Evolutionary conservation across 2,888 invertebrate species (phyloP).

Genomic region (Zygaena filipendulae): DNA sequence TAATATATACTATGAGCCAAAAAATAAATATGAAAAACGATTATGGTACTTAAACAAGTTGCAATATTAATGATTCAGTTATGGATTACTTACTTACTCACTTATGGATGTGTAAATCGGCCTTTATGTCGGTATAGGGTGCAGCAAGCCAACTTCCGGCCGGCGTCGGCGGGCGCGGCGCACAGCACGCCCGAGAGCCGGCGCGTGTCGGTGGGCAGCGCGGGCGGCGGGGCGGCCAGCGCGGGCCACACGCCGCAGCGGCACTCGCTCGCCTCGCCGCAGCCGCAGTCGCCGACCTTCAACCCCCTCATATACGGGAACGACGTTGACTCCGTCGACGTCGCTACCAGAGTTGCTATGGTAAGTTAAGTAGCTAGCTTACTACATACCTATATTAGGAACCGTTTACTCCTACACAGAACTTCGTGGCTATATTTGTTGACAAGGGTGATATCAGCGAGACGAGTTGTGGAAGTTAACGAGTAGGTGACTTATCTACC

Average conservation of each 20-base stretch:
- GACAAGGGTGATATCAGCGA: no score
- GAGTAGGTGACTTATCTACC: no score
- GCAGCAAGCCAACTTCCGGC: slow-evolving; percentile 33
- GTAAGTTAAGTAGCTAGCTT: slow-evolving; percentile 53
- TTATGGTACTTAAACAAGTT: no score
- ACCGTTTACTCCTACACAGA: no score
- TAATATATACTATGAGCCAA: no score
- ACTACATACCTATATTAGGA: slow-evolving; percentile 1
- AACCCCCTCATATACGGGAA: slow-evolving; percentile 94
- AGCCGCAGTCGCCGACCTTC: slow-evolving; percentile 60
- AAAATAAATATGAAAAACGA: no score
- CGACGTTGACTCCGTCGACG: slow-evolving; percentile 98
- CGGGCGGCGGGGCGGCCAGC: slow-evolving; percentile 26
- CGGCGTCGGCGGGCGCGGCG: slow-evolving; percentile 36
- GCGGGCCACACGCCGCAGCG: slow-evolving; percentile 47
- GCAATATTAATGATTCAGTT: no score
- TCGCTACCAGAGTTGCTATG: slow-evolving; percentile 98
- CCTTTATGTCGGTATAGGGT: no score
- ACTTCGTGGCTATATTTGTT: no score
- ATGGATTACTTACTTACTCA: no score
- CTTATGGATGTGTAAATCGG: no score
- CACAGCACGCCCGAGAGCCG: slow-evolving; percentile 53
- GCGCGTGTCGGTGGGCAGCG: slow-evolving; percentile 41
- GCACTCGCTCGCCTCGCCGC: slow-evolving; percentile 52
- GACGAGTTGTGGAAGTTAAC: no score